Evolutionary conservation across 2,797 vertebrate species (phyloP), one percentile per base, ranked within the genome.

Genomic region (Gadopsis bispinosus): DNA sequence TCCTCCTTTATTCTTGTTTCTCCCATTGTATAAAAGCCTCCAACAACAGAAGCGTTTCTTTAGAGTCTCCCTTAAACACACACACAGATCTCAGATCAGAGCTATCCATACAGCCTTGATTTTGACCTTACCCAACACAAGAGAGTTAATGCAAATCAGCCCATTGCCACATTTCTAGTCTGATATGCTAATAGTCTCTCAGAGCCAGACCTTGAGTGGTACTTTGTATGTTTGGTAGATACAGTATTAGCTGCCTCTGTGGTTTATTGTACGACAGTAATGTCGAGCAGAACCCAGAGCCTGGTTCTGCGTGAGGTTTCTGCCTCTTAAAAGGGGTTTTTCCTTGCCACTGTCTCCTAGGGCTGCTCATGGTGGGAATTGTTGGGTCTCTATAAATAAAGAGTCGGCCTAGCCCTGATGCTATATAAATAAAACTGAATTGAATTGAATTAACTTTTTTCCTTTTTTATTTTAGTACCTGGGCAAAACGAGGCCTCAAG

Each of bases 81-180:
- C 22, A 63, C 7, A 59, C 41, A 58, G 53, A 71, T 70, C 39
- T 73, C 33, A 29, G 37, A 78, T 83, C 67, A 56, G 41, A 73
- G 62, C 63, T 65, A 62, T 48, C 79, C 47, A 67, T 6, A 7
- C 37, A 58, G 80, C 66, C 71, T 80, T 70, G 64, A 81, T 67
- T 55, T n/a, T 4, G 31, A 74, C 74, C 71, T 67, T 67, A 39
- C 69, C 43, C 69, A 37, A 50, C 64, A 70, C 12, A 31, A 79
- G 72, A 66, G 73, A 80, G 12, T 72, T 17, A 5, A 85, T 84
- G 88, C 77, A 84, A 81, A 89, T 80, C 11, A 80, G 60, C 4
- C 17, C n/a, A 20, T 72, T 74, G 70, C 76, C 69, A 54, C 60
- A 53, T 68, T 43, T 41, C 29, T 69, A 47, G 41, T 61, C 55